Conservation (phyloP, 1,140 invertebrate species). For the Carposina sasakii region DNA sequence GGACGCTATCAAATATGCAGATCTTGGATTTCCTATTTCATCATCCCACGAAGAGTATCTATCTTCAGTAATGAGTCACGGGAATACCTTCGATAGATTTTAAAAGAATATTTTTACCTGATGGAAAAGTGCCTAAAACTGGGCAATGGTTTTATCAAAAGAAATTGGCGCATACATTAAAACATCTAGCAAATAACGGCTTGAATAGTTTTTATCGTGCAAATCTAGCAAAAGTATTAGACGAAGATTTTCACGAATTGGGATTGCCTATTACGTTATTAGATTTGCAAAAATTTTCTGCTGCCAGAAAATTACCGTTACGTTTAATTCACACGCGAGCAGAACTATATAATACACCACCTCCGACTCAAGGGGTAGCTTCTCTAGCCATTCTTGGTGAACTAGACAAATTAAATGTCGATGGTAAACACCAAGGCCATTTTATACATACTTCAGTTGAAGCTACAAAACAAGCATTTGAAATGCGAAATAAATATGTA, state of each 20-base stretch:
- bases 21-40: slow-evolving; percentile 50
- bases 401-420: slow-evolving; percentile 49
- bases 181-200: slow-evolving; percentile 39
- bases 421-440: slow-evolving; percentile 51
- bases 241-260: slow-evolving; percentile 44
- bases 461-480: slow-evolving; percentile 58
- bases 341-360: slow-evolving; percentile 50
- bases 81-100: slow-evolving; percentile 31
- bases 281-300: slow-evolving; percentile 50
- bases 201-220: slow-evolving; percentile 57
- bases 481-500: slow-evolving; percentile 49
- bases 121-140: slow-evolving; percentile 32
- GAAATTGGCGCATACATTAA: slow-evolving; percentile 45
- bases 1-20: slow-evolving; percentile 55
- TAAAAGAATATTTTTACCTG: slow-evolving; percentile 33
- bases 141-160: slow-evolving; percentile 53
- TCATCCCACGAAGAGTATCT: slow-evolving; percentile 24
- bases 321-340: slow-evolving; percentile 39
- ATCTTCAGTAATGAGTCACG: slow-evolving; percentile 11
- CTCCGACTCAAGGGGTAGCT: slow-evolving; percentile 56
- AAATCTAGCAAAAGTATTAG: slow-evolving; percentile 45
- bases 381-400: slow-evolving; percentile 53
- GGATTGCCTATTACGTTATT: slow-evolving; percentile 52
- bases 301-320: slow-evolving; percentile 44
- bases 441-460: slow-evolving; percentile 57